Evolutionary conservation across 2,888 invertebrate species (phyloP).

Genomic region (Ditylenchus weischeri): DNA sequence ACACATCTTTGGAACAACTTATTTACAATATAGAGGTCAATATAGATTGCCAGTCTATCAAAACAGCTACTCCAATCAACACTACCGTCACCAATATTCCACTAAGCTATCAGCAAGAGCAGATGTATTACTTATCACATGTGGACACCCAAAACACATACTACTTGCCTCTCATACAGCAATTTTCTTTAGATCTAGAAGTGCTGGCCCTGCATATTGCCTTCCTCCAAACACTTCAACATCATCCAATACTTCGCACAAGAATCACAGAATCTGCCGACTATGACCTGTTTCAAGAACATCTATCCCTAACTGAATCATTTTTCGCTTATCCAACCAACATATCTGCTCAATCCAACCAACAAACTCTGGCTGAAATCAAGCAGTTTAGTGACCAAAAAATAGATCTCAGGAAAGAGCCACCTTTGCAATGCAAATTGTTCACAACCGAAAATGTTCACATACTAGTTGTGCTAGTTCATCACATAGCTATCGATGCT

Average conservation of each 20-base stretch:
- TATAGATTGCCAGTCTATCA: not conserved
- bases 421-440: constrained; percentile 20
- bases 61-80: no score
- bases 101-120: constrained; percentile 33
- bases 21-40: not conserved
- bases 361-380: constrained; percentile 2
- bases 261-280: constrained; percentile 14
- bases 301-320: constrained; percentile 23
- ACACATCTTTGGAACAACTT: constrained; percentile 16
- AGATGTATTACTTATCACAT: constrained; percentile 31
- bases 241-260: constrained; percentile 24
- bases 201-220: constrained; percentile 24
- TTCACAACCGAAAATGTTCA: constrained; percentile 2
- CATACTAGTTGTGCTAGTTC: constrained; percentile 24
- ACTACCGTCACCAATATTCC: not conserved
- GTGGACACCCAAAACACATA: constrained; percentile 18
- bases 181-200: constrained; percentile 21
- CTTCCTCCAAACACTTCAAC: constrained; percentile 23
- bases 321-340: constrained; percentile 11
- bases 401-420: constrained; percentile 23
- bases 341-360: not conserved
- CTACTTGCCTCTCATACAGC: constrained; percentile 28
- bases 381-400: constrained; percentile 22
- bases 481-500: constrained; percentile 32
- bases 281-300: constrained; percentile 15